Evolutionary conservation across 2,113 vertebrate species (phyloP).

Genomic region (Bujurquina vittata): DNA sequence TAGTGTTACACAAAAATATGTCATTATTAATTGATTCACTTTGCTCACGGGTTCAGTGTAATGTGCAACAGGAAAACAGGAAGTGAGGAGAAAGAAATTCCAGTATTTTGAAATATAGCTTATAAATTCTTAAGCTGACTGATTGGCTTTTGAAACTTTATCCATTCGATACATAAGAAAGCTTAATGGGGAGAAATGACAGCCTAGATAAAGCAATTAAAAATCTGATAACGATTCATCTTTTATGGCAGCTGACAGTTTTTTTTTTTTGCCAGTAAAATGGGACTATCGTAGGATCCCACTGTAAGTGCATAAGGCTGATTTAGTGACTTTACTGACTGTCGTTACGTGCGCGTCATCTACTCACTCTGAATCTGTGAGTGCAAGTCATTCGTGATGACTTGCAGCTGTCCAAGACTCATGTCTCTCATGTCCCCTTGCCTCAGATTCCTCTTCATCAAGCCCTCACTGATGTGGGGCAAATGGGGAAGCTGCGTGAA

Average conservation of each 20-base stretch:
- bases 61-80: not conserved
- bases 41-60: too few relatives aligned
- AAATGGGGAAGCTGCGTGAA: constrained; percentile 89
- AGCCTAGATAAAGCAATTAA: not conserved
- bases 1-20: not conserved
- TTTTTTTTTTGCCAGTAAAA: not conserved
- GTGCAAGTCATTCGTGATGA: constrained; percentile 98
- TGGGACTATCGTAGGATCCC: not conserved
- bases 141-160: not conserved
- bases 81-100: not conserved
- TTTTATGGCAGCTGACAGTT: not conserved
- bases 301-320: not conserved
- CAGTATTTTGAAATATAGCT: not conserved
- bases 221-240: not conserved
- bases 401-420: constrained; percentile 96
- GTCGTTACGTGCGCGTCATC: not conserved
- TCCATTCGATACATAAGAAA: not conserved
- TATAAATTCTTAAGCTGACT: constrained; percentile 1
- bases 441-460: constrained; percentile 96
- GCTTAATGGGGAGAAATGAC: not conserved
- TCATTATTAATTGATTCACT: not conserved
- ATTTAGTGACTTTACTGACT: not conserved
- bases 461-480: constrained; percentile 95
- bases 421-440: constrained; percentile 93
- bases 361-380: constrained; percentile 98